These are phyloP conservation scores for Gastrophysa polygoni DNA, from an alignment of 2,888 invertebrate species.

Conservation along the genomic window DNA sequence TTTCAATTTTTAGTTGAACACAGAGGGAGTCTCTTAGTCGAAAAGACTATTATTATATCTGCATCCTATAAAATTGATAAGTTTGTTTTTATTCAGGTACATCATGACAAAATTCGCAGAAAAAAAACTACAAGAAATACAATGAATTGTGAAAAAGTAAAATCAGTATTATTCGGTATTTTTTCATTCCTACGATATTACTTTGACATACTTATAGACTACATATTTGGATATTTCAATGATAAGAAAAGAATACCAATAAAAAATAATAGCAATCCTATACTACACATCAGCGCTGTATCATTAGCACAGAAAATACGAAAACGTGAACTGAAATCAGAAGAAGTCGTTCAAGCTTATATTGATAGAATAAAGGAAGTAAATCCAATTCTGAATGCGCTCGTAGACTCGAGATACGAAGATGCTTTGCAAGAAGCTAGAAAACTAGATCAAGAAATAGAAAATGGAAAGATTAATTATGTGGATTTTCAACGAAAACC, in stretches of 20 bases:
- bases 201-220: slow-evolving; percentile 59
- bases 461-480: slow-evolving; percentile 63
- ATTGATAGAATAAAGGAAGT: slow-evolving; percentile 77
- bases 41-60: too few species aligned
- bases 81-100: background rate
- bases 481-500: slow-evolving; percentile 73
- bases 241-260: slow-evolving; percentile 50
- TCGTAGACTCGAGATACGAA: slow-evolving; percentile 80
- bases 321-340: slow-evolving; percentile 66
- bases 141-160: slow-evolving; percentile 17
- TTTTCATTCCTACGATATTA: slow-evolving; percentile 56
- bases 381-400: slow-evolving; percentile 79
- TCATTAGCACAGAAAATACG: slow-evolving; percentile 72
- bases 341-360: slow-evolving; percentile 73
- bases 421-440: slow-evolving; percentile 80
- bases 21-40: too few species aligned
- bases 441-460: slow-evolving; percentile 72
- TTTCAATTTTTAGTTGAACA: too few species aligned
- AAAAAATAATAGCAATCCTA: slow-evolving; percentile 54
- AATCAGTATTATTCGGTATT: slow-evolving; percentile 18
- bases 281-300: slow-evolving; percentile 69
- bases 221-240: slow-evolving; percentile 56
- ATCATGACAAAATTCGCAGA: background rate
- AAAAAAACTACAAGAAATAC: background rate
- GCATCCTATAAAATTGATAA: background rate